Evolutionary conservation across 2,888 invertebrate genomes (phyloP), one percentile per base, ranked within the genome.

Genomic region (Lasioglossum leucozonium): DNA sequence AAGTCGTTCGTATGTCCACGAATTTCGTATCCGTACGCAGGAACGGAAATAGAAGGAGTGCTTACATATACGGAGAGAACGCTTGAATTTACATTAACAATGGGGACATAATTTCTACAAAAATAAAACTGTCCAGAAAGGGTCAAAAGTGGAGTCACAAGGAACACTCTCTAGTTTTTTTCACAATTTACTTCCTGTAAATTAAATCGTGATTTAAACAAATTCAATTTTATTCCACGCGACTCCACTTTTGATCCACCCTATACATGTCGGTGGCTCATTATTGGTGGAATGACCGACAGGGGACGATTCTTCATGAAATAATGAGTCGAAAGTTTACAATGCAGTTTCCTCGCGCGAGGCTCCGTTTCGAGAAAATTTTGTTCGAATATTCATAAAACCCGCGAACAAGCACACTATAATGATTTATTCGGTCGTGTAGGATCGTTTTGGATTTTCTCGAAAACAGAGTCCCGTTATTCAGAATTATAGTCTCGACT

Each of bases 81-180:
- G 42, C 37, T 72, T 22, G 74, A 72, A 72, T 62, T 67, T 34
- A 40, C 26, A 40, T 34, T 73, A 34, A 73, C 42, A 26, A 8
- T 75, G 44, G 44, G 16, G 11, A 72, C 34, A 40, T 65, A 69
- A 47, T 62, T 77, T 34, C 72, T 81, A 72, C 4, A 76, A 81
- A 78, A 85, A 81, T 81, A 78, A 86, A 69, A 34, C 5, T 22
- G 10, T 34, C 10, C 34, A 34, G 34, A 16, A 0, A 18, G 65
- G 34, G 4, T 18, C 65, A 34, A 37, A 65, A 67, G 34, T 67
- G 1, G 13, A 13, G 30, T 62, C 16, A 2, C 58, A 30, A 51
- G 51, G 18, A 22, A 22, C 51, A 8, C 1, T n/a, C 8, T n/a
- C n/a, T 55, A n/a, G n/a, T n/a, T 55, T 55, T 10, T 55, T 55